A percentile compares a stretch with the other conserved stretches of the same genome.
phyloP scores from a whole-genome alignment of 2,888 invertebrate species.

The Leptopilina myrica region DNA sequence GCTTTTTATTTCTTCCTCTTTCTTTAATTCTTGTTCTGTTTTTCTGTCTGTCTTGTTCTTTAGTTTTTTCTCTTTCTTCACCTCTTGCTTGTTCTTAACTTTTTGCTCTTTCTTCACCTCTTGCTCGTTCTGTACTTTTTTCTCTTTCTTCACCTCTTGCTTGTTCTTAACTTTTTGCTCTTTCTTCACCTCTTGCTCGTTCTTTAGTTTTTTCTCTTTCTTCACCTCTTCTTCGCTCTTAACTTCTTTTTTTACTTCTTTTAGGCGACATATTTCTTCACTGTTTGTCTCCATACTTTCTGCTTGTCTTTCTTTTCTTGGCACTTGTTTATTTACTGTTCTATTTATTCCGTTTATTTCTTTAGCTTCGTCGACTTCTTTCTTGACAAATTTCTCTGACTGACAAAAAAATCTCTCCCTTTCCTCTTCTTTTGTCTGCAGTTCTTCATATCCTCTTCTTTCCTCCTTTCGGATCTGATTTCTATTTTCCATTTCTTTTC shows the following conservation, averaged over 20 bases:
- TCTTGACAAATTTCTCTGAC: too few species aligned
- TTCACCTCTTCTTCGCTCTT: not conserved
- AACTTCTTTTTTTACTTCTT: not conserved
- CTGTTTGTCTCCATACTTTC: not conserved
- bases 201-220: not conserved
- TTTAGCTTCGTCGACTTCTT: not conserved
- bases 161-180: not conserved
- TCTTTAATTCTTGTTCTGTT: too few species aligned
- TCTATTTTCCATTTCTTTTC: too few species aligned
- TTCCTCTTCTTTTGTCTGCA: not conserved
- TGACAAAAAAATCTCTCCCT: not conserved
- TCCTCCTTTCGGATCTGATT: not conserved
- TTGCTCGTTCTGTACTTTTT: too few species aligned
- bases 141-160: not conserved
- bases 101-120: not conserved
- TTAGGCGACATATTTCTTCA: not conserved
- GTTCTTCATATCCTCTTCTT: not conserved
- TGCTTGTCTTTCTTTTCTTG: not conserved
- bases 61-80: not conserved
- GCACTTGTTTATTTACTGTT: not conserved
- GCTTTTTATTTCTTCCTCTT: too few species aligned
- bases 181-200: not conserved
- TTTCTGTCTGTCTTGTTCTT: not conserved
- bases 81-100: not conserved
- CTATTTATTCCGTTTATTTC: not conserved